Evolutionary conservation across 2,797 vertebrate species (phyloP), one percentile per base, ranked within the genome.

Genomic region (Distichodus sexfasciatus): DNA sequence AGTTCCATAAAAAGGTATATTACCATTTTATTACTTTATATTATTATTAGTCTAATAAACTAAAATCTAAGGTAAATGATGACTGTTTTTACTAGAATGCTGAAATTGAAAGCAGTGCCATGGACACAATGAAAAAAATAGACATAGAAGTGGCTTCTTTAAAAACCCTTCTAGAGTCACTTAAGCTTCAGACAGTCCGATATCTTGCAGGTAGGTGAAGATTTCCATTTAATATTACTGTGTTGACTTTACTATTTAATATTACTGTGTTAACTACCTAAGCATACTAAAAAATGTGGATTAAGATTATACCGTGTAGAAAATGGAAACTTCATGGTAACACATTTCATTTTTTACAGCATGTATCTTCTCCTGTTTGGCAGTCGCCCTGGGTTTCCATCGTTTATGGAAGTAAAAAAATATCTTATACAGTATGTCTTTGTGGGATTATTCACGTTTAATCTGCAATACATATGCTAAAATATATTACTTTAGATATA

Each of bases 131-230:
- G 75, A 94, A 93, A 82, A 98, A 97, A 89, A 97, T 98, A 14
- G 96, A 98, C 77, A 91, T 94, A 29, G 92, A 98, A 87, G 96
- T 98, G 68, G 97, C 97, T 5, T 98, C 94, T 0, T 88, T 99
- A 54, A 99, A 95, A 82, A 98, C 94, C 0, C 83, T 98, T 11
- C 94, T 99, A 87, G 97, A 98, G 76, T 99, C 97, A 0, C 94
- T 96, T 47, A 99, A 98, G 66, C 93, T 99, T 35, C 92, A 96
- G 58, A 99, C 96, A 0, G 72, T 98, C 24, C 93, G 93, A 23
- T 98, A 97, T 79, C 87, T 98, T 58, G 97, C 97, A 94, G 96
- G 96, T 95, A 90, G 11, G 40, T 35, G 2, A 11, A 38, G 15
- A 51, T 57, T 48, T 17, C 3, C 3, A 29, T 21, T n/a, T n/a